Evolutionary conservation across 2,113 vertebrate genomes (phyloP).

Genomic region (Nothoprocta perdicaria): DNA sequence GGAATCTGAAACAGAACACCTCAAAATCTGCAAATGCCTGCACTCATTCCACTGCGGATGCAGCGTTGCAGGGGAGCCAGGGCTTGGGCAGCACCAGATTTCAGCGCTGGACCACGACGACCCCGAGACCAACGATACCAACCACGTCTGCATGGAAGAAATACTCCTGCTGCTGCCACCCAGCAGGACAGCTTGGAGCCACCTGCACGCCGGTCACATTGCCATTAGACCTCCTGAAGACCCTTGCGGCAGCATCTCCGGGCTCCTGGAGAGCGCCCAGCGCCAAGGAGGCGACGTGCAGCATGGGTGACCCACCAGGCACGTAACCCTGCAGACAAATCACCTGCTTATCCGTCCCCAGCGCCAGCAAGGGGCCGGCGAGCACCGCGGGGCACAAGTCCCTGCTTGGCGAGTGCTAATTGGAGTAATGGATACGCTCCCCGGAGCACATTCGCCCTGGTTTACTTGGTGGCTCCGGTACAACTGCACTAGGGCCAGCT

Average conservation of each 20-base stretch:
- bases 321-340: neutral
- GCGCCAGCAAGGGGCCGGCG: neutral
- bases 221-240: neutral
- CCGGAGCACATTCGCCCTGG: slow-evolving; percentile 5
- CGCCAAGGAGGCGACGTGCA: neutral
- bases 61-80: fast-evolving
- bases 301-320: neutral
- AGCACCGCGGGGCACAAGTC: neutral
- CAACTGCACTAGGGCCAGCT: slow-evolving; percentile 11
- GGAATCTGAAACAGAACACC: neutral
- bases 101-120: neutral
- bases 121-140: neutral
- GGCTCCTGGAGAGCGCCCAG: neutral
- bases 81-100: neutral
- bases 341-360: neutral
- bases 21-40: neutral
- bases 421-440: slow-evolving; percentile 22
- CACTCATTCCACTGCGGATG: neutral
- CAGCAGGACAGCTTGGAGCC: neutral
- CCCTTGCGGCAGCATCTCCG: neutral
- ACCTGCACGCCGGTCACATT: neutral
- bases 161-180: neutral
- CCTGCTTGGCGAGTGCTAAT: neutral
- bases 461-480: neutral
- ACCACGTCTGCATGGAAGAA: neutral